Conservation (phyloP, 2,797 vertebrate genomes). For the Pseudotriccus pelzelni region DNA sequence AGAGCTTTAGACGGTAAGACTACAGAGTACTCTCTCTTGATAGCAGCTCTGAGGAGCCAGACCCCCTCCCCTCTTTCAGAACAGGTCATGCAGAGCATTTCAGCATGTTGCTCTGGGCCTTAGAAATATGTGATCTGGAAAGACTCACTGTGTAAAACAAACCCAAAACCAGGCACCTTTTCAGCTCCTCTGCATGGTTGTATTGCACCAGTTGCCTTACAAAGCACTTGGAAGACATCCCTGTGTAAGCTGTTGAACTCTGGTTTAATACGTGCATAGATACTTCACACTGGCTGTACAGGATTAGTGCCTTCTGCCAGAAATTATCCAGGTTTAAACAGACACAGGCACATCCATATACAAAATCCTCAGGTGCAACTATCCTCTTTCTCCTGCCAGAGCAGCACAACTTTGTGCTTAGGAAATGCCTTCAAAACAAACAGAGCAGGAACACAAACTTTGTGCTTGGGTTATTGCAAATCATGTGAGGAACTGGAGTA, state of each 20-base stretch:
- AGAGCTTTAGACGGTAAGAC: background rate
- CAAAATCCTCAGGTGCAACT: background rate
- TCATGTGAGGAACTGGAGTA: background rate
- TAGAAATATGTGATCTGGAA: background rate
- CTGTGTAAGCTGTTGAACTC: background rate
- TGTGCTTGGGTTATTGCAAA: background rate
- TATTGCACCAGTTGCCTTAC: background rate
- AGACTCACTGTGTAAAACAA: background rate
- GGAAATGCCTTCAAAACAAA: background rate
- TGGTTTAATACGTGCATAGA: background rate
- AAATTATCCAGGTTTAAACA: background rate
- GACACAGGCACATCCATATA: background rate
- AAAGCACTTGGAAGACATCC: background rate
- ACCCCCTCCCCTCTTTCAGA: background rate
- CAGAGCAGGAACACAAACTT: background rate
- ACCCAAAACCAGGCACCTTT: background rate
- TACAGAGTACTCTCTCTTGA: background rate
- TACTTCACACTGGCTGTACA: background rate
- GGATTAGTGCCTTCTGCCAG: background rate
- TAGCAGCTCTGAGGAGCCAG: background rate
- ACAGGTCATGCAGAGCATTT: background rate
- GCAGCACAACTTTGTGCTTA: rapidly evolving
- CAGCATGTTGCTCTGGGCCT: background rate
- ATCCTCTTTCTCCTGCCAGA: background rate
- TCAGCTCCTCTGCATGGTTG: background rate